Conservation (phyloP, 2,113 vertebrate genomes). For the Nipponia nippon region DNA sequence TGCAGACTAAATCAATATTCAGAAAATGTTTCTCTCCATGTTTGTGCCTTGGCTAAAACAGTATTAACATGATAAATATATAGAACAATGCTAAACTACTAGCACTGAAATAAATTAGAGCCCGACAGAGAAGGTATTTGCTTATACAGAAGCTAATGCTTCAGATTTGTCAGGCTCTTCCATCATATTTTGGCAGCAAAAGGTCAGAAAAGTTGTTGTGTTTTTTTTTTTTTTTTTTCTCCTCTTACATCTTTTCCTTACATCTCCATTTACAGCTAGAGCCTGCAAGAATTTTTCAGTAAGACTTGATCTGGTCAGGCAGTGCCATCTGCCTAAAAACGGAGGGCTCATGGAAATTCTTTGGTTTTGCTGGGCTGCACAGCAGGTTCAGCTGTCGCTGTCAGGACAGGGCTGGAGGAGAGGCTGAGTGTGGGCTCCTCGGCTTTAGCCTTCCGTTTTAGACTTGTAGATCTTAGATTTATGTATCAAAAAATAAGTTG, state of each 20-base stretch:
- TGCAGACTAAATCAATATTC: background rate
- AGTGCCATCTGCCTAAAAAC: background rate
- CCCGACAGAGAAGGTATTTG: background rate
- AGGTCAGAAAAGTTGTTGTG: background rate
- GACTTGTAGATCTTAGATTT: background rate
- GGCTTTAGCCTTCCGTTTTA: background rate
- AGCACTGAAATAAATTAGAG: background rate
- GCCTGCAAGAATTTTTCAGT: background rate
- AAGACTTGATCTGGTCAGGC: background rate
- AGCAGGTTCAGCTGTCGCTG: fast-evolving
- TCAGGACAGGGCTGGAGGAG: background rate
- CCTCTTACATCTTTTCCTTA: background rate
- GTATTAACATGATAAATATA: background rate
- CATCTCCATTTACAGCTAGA: background rate
- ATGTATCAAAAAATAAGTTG: background rate
- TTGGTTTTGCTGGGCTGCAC: background rate
- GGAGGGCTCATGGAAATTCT: fast-evolving
- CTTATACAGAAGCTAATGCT: background rate
- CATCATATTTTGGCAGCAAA: background rate
- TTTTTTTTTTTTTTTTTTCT: background rate
- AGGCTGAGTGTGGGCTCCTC: background rate
- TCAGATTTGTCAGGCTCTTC: background rate
- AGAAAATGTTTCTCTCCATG: background rate
- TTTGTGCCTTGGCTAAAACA: background rate
- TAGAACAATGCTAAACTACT: background rate